Conservation (phyloP, 2,888 invertebrate genomes). For the Andrena fulva region DNA sequence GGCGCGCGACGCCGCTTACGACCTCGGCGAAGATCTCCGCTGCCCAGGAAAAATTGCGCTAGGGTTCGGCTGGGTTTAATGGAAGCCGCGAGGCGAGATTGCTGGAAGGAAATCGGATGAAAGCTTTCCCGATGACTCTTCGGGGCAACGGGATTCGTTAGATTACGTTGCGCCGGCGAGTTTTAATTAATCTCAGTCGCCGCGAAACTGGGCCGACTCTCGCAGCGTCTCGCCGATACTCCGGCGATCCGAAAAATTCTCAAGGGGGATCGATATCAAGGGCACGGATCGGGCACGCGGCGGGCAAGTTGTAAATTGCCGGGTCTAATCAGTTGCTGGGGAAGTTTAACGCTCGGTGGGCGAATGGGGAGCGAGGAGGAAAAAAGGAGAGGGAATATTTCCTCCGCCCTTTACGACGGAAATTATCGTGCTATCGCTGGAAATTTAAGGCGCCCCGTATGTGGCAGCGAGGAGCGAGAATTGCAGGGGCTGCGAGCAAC, state of each 20-base stretch:
- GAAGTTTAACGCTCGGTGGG: too few species aligned
- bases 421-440: neutral
- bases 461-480: too few species aligned
- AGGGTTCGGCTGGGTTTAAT: neutral
- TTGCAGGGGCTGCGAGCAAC: too few species aligned
- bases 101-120: neutral
- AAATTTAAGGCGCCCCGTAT: slow-evolving; percentile 5
- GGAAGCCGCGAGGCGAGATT: neutral
- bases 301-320: too few species aligned
- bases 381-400: too few species aligned
- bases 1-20: too few species aligned
- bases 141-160: neutral
- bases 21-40: too few species aligned
- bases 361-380: too few species aligned
- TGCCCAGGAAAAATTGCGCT: neutral
- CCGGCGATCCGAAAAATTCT: too few species aligned
- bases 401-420: too few species aligned
- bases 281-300: neutral
- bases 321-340: too few species aligned
- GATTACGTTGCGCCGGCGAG: neutral
- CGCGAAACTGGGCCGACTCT: neutral
- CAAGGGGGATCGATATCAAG: neutral
- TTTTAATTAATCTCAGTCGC: slow-evolving; percentile 12
- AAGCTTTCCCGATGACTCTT: neutral
- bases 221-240: neutral